These are phyloP conservation scores for Noctua comes DNA, from an alignment of 2,888 invertebrate genomes.

Conservation along the genomic window DNA sequence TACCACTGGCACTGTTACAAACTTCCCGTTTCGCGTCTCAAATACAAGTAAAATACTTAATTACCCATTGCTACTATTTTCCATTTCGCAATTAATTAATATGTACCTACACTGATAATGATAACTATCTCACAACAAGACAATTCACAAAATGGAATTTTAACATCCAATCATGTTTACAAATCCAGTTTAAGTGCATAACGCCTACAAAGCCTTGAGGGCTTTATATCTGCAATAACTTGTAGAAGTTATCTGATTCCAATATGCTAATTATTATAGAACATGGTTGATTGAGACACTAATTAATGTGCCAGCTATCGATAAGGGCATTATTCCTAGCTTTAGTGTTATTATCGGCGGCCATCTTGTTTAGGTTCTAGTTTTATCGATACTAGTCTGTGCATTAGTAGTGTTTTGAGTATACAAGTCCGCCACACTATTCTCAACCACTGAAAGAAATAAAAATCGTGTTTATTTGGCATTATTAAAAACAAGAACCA, in stretches of 20 bases:
- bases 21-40: neutral
- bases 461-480: no score
- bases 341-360: slow-evolving; percentile 17
- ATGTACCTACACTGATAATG: neutral
- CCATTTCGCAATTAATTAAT: slow-evolving; percentile 11
- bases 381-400: slow-evolving; percentile 12
- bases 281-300: slow-evolving; percentile 41
- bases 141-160: slow-evolving; percentile 35
- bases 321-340: slow-evolving; percentile 33
- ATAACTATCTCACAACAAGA: slow-evolving; percentile 21
- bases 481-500: no score
- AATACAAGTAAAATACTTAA: neutral
- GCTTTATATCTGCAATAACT: slow-evolving; percentile 66
- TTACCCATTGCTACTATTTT: neutral
- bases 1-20: neutral
- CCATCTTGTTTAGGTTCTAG: slow-evolving; percentile 20
- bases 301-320: slow-evolving; percentile 48
- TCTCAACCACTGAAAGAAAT: no score
- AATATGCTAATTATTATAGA: slow-evolving; percentile 45
- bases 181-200: slow-evolving; percentile 2
- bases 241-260: slow-evolving; percentile 60
- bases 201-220: slow-evolving; percentile 38
- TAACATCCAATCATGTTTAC: slow-evolving; percentile 26
- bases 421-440: no score
- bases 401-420: neutral